A percentile compares a stretch with the other conserved stretches of the same genome.
These are phyloP conservation scores for Sipha maydis DNA, from an alignment of 2,888 invertebrate species.

Conservation along the genomic window DNA sequence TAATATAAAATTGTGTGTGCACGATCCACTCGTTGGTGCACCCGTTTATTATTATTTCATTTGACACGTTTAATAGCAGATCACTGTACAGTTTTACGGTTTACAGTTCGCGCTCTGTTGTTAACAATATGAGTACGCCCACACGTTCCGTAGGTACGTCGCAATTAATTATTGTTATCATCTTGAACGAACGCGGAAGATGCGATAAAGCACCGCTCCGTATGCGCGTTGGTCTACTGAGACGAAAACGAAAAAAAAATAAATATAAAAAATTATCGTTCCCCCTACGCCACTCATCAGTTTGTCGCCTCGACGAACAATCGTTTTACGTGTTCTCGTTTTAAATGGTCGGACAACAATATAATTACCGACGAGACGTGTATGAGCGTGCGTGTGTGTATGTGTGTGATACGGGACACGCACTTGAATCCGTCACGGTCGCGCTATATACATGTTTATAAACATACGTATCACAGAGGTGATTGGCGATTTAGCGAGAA, in stretches of 20 bases:
- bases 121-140: too few relatives aligned
- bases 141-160: too few relatives aligned
- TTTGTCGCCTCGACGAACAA: not conserved
- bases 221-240: not conserved
- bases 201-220: too few relatives aligned
- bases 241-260: not conserved
- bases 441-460: not conserved
- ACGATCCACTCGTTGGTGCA: too few relatives aligned
- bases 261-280: not conserved
- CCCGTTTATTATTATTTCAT: too few relatives aligned
- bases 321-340: not conserved
- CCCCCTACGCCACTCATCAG: too few relatives aligned
- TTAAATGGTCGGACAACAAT: not conserved
- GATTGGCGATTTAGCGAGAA: not conserved
- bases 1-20: too few relatives aligned
- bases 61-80: too few relatives aligned
- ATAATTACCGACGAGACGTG: not conserved
- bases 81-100: too few relatives aligned
- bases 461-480: not conserved
- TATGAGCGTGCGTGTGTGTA: not conserved
- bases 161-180: too few relatives aligned
- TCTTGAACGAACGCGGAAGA: not conserved
- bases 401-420: not conserved
- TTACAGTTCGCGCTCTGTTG: too few relatives aligned
- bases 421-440: slow-evolving; percentile 31